Percentiles rank a stretch among this genome's conserved stretches.
These are phyloP conservation scores for Cosmia pyralina DNA, from an alignment of 2,888 invertebrate genomes.

Conservation along the genomic window DNA sequence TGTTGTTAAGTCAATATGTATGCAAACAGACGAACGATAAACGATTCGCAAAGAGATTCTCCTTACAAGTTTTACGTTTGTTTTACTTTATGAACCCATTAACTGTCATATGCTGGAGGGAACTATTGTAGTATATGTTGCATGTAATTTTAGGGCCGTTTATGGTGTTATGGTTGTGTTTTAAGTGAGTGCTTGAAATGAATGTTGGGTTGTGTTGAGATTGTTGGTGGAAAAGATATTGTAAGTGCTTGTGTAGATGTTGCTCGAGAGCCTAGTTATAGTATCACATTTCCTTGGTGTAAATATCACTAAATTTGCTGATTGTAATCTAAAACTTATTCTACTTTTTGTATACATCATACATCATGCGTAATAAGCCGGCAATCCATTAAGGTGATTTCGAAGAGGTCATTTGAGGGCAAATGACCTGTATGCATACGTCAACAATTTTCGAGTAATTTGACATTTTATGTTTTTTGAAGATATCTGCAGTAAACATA, in stretches of 20 bases:
- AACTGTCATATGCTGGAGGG: conserved; percentile 44
- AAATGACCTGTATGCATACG: too few species aligned
- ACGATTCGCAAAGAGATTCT: conserved; percentile 60
- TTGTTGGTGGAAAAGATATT: not conserved
- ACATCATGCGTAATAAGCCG: too few species aligned
- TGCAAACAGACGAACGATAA: conserved; percentile 64
- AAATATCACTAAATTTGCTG: too few species aligned
- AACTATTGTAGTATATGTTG: conserved; percentile 51
- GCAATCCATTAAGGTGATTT: too few species aligned
- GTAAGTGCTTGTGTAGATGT: not conserved
- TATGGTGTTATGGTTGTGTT: conserved; percentile 36
- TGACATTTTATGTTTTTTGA: too few species aligned
- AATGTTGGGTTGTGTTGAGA: not conserved
- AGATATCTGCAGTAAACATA: too few species aligned
- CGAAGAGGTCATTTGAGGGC: too few species aligned
- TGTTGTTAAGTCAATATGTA: conserved; percentile 28
- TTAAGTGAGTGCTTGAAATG: conserved; percentile 14
- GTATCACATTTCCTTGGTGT: too few species aligned
- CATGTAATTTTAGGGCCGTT: conserved; percentile 25
- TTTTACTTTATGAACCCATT: conserved; percentile 75
- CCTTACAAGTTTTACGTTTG: conserved; percentile 70
- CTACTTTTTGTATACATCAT: too few species aligned
- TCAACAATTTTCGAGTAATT: too few species aligned
- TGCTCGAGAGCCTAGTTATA: not conserved
- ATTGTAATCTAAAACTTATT: too few species aligned